Evolutionary conservation across 2,888 invertebrate genomes (phyloP), one percentile per base, ranked within the genome.

Genomic region (Itoplectis maculator): DNA sequence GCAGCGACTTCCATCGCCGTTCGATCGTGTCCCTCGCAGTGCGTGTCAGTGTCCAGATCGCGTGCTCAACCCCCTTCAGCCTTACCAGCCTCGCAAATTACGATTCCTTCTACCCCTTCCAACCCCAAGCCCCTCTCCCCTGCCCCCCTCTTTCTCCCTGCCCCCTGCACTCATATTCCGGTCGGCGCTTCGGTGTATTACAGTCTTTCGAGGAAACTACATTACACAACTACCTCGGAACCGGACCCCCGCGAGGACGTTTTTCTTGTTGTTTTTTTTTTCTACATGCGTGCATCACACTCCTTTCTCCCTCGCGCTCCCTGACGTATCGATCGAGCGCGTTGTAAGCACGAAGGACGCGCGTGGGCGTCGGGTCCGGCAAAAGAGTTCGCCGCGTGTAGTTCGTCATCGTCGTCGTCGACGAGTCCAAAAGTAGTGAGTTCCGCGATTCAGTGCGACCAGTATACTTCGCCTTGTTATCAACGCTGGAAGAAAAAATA

Each of bases 131-230:
- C 9, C 13, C 49, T 18, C 18, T 18, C 51, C 51, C 54, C 40
- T 13, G 9, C 13, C 11, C 37, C 6, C 37, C 51, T n/a, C 40
- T 35, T 18, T 35, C 11, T n/a, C 51, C 54, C 37, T 8, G 9
- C 13, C 11, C 37, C 7, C 40, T 40, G 9, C 42, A 29, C 18
- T 37, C n/a, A 5, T 29, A 63, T 63, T 65, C 49, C 37, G 56
- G 45, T 61, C 37, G 23, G 42, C 29, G 54, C 74, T 51, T 47
- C 56, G 47, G 70, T 61, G 37, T 29, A 56, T 65, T 69, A 56
- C 47, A 47, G 63, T 63, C 40, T 42, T 81, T 77, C 77, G 69
- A 56, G 63, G 78, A 81, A 81, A 80, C 54, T 45, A 61, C 18
- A 23, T 74, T 63, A 47, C 20, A 23, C 37, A 47, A 61, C 61